These are phyloP conservation scores for Porites evermanni DNA, from an alignment of 92 coral and sea anemone species.

Conservation along the genomic window DNA sequence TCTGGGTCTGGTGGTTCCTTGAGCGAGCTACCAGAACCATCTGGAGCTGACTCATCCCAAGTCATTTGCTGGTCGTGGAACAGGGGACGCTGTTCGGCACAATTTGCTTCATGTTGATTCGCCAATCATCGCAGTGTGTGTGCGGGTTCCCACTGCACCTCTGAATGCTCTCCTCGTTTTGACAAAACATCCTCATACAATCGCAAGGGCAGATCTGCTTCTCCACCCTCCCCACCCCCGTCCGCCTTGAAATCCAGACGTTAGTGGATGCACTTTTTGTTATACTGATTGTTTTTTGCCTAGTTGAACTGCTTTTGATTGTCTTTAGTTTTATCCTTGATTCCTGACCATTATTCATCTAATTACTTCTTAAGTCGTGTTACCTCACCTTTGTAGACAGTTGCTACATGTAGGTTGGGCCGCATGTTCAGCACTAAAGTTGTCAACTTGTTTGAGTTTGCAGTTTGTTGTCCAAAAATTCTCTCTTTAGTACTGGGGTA, in stretches of 20 bases:
- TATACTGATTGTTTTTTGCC: background rate
- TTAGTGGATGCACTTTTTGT: background rate
- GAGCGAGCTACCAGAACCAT: conserved; percentile 21
- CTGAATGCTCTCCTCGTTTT: conserved; percentile 20
- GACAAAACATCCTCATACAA: background rate
- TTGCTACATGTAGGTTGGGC: background rate
- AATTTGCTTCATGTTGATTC: conserved; percentile 21
- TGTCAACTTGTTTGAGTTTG: conserved; percentile 7
- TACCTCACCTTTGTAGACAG: background rate
- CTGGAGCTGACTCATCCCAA: conserved; percentile 19
- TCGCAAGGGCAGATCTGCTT: conserved; percentile 24
- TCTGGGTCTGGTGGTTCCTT: conserved; percentile 4
- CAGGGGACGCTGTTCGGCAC: conserved; percentile 38
- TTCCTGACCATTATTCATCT: background rate
- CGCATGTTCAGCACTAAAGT: background rate
- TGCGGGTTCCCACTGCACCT: conserved; percentile 47
- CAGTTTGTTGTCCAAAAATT: conserved; percentile 10
- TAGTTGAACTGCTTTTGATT: background rate
- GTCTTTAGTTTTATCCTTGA: background rate
- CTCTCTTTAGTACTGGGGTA: background rate
- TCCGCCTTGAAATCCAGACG: background rate
- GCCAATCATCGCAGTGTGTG: conserved; percentile 46
- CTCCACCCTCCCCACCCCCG: background rate
- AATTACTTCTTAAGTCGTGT: background rate
- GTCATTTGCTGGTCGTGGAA: conserved; percentile 57